Percentiles rank a stretch among this genome's conserved stretches.
Evolutionary conservation across 2,797 vertebrate species (phyloP).

Genomic region (Anableps anableps): DNA sequence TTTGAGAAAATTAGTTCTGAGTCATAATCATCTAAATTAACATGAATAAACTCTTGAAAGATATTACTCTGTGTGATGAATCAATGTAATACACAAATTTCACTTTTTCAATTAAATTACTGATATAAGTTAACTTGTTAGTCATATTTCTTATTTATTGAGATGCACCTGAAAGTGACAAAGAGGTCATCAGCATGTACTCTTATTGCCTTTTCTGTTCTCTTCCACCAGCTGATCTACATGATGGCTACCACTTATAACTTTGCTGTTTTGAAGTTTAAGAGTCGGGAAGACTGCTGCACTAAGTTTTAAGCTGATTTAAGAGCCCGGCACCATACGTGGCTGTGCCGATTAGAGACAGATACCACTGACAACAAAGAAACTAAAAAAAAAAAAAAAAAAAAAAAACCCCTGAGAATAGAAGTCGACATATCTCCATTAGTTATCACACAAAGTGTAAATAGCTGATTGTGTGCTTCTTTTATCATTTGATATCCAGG

Average conservation of each 20-base stretch:
- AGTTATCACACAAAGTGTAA: slow-evolving; percentile 89
- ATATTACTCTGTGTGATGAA: background rate
- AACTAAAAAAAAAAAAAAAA: slow-evolving; percentile 67
- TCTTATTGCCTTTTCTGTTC: slow-evolving; percentile 81
- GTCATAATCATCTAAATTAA: background rate
- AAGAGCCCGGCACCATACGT: slow-evolving; percentile 77
- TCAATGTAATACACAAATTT: background rate
- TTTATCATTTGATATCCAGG: slow-evolving; percentile 80
- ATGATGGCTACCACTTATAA: slow-evolving; percentile 99
- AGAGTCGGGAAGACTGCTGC: slow-evolving; percentile 99
- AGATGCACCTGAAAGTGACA: slow-evolving; percentile 21
- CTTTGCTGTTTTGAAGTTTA: slow-evolving; percentile 99
- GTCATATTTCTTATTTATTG: background rate
- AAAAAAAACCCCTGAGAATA: slow-evolving; percentile 76
- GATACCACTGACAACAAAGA: slow-evolving; percentile 89
- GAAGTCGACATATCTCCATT: slow-evolving; percentile 80
- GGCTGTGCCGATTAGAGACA: slow-evolving; percentile 84
- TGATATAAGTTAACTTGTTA: background rate
- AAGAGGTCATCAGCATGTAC: slow-evolving; percentile 64
- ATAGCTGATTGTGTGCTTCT: slow-evolving; percentile 88
- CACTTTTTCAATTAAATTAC: background rate
- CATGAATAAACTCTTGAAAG: background rate
- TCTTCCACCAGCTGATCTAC: slow-evolving; percentile 99
- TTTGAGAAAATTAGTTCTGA: background rate
- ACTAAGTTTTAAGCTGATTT: slow-evolving; percentile 95